These are phyloP conservation scores for Daubentonia madagascariensis DNA, from an alignment of 2,113 vertebrate species.

Conservation along the genomic window DNA sequence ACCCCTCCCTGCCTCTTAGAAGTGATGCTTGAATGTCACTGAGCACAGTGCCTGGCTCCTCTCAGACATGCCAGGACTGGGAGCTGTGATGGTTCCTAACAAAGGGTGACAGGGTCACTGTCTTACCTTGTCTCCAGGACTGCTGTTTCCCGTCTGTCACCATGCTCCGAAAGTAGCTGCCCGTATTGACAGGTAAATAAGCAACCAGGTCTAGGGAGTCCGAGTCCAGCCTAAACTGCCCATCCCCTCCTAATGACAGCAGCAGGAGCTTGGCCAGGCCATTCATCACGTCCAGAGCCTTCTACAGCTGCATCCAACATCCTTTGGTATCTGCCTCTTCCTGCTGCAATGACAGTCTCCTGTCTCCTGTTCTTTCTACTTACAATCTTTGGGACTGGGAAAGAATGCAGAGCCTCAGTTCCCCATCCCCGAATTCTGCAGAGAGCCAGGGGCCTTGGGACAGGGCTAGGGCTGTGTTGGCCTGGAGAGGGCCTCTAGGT, in stretches of 20 bases:
- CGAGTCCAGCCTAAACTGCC: not conserved
- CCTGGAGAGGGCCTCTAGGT: not conserved
- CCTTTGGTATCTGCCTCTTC: not conserved
- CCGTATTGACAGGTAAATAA: not conserved
- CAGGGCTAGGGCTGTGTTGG: not conserved
- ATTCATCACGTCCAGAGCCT: not conserved
- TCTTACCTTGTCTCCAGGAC: not conserved
- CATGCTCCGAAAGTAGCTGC: not conserved
- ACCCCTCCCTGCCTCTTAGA: not conserved
- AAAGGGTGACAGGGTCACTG: not conserved
- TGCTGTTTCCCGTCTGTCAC: not conserved
- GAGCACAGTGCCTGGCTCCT: not conserved
- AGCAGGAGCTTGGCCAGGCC: not conserved
- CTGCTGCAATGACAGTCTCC: too few species aligned
- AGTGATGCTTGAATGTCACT: not conserved
- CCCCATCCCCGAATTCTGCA: not conserved
- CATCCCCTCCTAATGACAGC: not conserved
- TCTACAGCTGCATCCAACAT: fast-evolving
- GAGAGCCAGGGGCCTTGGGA: not conserved
- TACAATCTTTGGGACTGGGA: not conserved
- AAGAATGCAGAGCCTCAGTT: not conserved
- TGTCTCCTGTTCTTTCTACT: not conserved
- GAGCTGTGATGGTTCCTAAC: not conserved
- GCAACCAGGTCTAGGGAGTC: not conserved
- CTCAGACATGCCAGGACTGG: not conserved